Conservation (phyloP, 1,140 invertebrate genomes). For the Stenopsyche tienmushanensis region DNA sequence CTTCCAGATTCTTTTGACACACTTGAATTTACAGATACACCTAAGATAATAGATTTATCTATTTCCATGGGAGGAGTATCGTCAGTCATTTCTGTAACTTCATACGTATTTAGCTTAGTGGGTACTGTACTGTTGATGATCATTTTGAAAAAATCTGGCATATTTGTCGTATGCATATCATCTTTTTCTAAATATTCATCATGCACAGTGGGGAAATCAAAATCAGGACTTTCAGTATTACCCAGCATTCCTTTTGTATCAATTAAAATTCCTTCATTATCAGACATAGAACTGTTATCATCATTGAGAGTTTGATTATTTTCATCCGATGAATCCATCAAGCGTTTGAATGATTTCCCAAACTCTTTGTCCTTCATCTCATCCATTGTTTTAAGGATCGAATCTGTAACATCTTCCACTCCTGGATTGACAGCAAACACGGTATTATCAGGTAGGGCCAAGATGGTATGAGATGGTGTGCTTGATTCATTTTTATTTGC, state of each 20-base stretch:
- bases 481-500: conserved; percentile 25
- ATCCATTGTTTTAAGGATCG: background rate
- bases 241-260: background rate
- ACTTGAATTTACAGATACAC: conserved; percentile 18
- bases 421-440: conserved; percentile 13
- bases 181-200: conserved; percentile 25
- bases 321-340: no score
- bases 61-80: conserved; percentile 30
- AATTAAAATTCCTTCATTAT: background rate
- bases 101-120: conserved; percentile 20
- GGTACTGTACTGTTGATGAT: background rate
- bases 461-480: conserved; percentile 18
- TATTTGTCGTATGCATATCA: no score
- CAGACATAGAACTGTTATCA: background rate
- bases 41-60: conserved; percentile 19
- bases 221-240: background rate
- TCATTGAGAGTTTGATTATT: no score
- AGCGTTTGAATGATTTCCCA: no score
- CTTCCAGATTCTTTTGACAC: background rate
- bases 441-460: conserved; percentile 33
- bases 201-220: background rate
- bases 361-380: background rate
- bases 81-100: conserved; percentile 37
- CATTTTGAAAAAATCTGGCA: background rate
- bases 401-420: conserved; percentile 15